Percentiles rank a stretch among this genome's conserved stretches.
These are phyloP conservation scores for Saturnia pavonia DNA, from an alignment of 2,888 invertebrate species.

Conservation along the genomic window DNA sequence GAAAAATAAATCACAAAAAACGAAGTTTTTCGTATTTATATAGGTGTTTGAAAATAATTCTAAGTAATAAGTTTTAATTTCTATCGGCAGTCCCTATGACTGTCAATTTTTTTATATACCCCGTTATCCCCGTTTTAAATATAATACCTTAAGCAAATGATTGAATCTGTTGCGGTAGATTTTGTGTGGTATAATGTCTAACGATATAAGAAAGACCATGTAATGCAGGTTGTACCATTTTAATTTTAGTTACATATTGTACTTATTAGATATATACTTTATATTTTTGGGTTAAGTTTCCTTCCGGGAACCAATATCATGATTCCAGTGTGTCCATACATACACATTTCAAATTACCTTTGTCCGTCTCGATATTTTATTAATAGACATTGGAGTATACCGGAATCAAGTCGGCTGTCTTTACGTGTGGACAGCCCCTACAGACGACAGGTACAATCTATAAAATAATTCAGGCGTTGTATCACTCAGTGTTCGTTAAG, in stretches of 20 bases:
- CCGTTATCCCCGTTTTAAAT: too few relatives aligned
- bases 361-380: conserved; percentile 30
- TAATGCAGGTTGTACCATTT: not conserved
- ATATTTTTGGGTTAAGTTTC: not conserved
- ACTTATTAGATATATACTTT: not conserved
- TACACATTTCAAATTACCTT: not conserved
- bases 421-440: conserved; percentile 32
- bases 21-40: too few relatives aligned
- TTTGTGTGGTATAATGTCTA: too few relatives aligned
- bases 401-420: conserved; percentile 30
- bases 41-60: too few relatives aligned
- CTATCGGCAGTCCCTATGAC: too few relatives aligned
- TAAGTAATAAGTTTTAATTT: too few relatives aligned
- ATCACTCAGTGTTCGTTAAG: not conserved
- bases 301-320: not conserved
- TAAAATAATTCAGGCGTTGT: conserved; percentile 24
- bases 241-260: not conserved
- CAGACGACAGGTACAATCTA: conserved; percentile 28
- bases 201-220: too few relatives aligned
- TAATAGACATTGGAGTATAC: conserved; percentile 23
- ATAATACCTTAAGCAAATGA: too few relatives aligned
- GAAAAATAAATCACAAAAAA: too few relatives aligned
- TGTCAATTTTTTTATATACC: too few relatives aligned
- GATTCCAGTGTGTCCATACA: not conserved
- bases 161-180: too few relatives aligned